A percentile compares a stretch with the other conserved stretches of the same genome.
Evolutionary conservation across 2,113 vertebrate species (phyloP).

Genomic region (Felis catus): F.catus_Fca126_mat1.0 CM031412.1:137439501-137440000

Average conservation of each 20-base stretch:
- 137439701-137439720: background rate
- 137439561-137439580: background rate
- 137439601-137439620: background rate
- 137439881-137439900: too few relatives aligned
- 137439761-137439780: background rate
- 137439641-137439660: background rate
- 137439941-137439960: background rate
- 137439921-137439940: too few relatives aligned
- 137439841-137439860: too few relatives aligned
- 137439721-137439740: background rate
- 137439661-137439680: background rate
- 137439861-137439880: too few relatives aligned
- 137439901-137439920: too few relatives aligned
- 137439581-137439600: background rate
- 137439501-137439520: too few relatives aligned
- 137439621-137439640: background rate
- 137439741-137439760: background rate
- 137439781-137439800: background rate
- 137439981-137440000: background rate
- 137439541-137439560: background rate
- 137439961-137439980: background rate
- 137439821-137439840: background rate
- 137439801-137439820: background rate
- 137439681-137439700: background rate
- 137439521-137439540: too few relatives aligned